Evolutionary conservation across 2,113 vertebrate genomes (phyloP), one percentile per base, ranked within the genome.

Genomic region (Solea senegalensis): DNA sequence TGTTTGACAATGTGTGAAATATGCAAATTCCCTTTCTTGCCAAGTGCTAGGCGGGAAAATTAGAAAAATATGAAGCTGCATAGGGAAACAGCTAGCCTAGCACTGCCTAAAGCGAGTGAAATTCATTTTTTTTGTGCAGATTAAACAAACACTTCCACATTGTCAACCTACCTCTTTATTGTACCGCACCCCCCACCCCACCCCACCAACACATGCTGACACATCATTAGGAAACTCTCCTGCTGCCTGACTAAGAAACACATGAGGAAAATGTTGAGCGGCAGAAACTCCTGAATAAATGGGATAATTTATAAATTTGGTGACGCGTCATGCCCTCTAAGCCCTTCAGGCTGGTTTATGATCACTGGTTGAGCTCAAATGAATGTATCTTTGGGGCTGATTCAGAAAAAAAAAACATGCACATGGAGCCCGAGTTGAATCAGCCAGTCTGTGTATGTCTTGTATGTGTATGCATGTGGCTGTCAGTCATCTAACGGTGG

Each of bases 341-440:
- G 83, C 66, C 76, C 80, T 78, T 80, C 78, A 70, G 76, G 78
- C 76, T 84, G 82, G 69, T 87, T 90, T 87, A 87, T 79, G 86
- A 83, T 87, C 81, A 72, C 69, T 21, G 68, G 62, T 67, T 74
- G 77, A 80, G 73, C 53, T 72, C 21, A 68, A 79, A 88, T 85
- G 77, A 88, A 86, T 86, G 73, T 69, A 76, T 85, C 82, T 86
- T 86, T 84, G 78, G 81, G 84, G 71, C 83, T 78, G 83, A 83
- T 88, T 86, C 86, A 87, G n/a, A n/a, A n/a, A 71, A 70, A 72
- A 21, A 27, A 16, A 49, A 51, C 27, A 54, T 62, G 57, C 77
- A 83, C 70, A 8, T 44, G 60, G 70, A 82, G 78, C 74, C 78
- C 70, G 81, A 61, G 69, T 74, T 85, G 82, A 90, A 83, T 89